These are phyloP conservation scores for Melitaea cinxia DNA, from an alignment of 1,140 invertebrate genomes.

Conservation along the genomic window DNA sequence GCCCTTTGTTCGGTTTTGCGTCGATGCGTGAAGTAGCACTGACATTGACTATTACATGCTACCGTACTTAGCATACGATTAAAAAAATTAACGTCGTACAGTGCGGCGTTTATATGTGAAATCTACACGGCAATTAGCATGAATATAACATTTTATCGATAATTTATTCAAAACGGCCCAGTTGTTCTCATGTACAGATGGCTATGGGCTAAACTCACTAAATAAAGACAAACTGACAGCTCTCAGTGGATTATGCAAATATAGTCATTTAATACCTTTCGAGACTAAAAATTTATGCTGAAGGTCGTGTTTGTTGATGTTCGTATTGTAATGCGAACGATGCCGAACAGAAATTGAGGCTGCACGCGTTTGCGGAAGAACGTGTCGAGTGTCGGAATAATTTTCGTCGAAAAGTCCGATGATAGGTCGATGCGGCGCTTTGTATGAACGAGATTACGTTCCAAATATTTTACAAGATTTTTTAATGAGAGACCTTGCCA, in stretches of 20 bases:
- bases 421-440: slow-evolving; percentile 16
- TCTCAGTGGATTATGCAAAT: slow-evolving; percentile 66
- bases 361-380: slow-evolving; percentile 42
- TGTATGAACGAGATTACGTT: slow-evolving; percentile 34
- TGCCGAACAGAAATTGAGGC: slow-evolving; percentile 17
- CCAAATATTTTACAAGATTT: slow-evolving; percentile 44
- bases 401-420: slow-evolving; percentile 13
- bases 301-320: slow-evolving; percentile 38
- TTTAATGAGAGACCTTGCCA: slow-evolving; percentile 59
- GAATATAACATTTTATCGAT: slow-evolving; percentile 59
- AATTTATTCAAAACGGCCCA: slow-evolving; percentile 55
- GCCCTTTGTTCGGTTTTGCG: slow-evolving; percentile 47
- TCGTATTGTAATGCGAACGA: slow-evolving; percentile 15
- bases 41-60: slow-evolving; percentile 59
- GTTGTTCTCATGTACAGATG: slow-evolving; percentile 39
- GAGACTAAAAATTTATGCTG: slow-evolving; percentile 49
- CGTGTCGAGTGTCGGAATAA: slow-evolving; percentile 14
- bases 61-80: slow-evolving; percentile 43
- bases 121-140: slow-evolving; percentile 42
- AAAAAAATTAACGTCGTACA: slow-evolving; percentile 44
- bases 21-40: slow-evolving; percentile 43
- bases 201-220: slow-evolving; percentile 52
- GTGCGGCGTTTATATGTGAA: slow-evolving; percentile 28
- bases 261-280: slow-evolving; percentile 62
- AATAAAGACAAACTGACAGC: slow-evolving; percentile 58